Base-by-base conservation (phyloP, 1,140 invertebrate species). In the Tribolium castaneum region DNA sequence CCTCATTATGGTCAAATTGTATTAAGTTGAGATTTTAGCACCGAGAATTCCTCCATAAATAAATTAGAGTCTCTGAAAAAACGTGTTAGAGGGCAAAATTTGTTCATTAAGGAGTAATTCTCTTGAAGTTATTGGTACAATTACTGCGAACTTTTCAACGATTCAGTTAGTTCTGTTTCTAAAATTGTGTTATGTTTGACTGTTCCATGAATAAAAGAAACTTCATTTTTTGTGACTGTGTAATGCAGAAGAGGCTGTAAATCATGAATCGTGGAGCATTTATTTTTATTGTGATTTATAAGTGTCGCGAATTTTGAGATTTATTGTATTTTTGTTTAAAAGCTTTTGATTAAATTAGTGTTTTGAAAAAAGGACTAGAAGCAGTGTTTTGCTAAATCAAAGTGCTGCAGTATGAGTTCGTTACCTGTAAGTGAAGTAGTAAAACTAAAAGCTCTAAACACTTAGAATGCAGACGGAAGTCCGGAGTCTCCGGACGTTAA, bases 401-500 rank as follows among this genome's bases (percentile, higher is more conserved):
- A 35, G 25, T 30, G 12, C 25, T 22, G 25, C 30, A 66, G 9
- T 66, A 12, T 62, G 30, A 66, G 59, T 35, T 66, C 10, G 59
- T 66, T 66, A 66, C 59, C 12, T 66, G 59, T 35, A 66, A 34
- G 59, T 66, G 59, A 66, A 35, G 59, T 66, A 66, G 30, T 66
- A 39, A 66, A 66, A 66, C 59, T 66, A 66, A 35, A 66, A 66
- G 30, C 30, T 66, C 30, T 66, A 39, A 66, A 62, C 56, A 62
- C 22, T 62, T 62, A 25, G 56, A 62, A 16, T 2, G 16, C 16
- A 19, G 16, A 19, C 16, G 16, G 56, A 62, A 34, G 34, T 62
- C 56, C 13, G 25, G 56, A 30, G 56, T 62, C 9, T 35, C 56
- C 25, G 25, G 12, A 35, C 34, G 59, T 35, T 35, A 66, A 39